These are phyloP conservation scores for Araneus ventricosus DNA, from an alignment of 1,140 invertebrate genomes.

Conservation along the genomic window DNA sequence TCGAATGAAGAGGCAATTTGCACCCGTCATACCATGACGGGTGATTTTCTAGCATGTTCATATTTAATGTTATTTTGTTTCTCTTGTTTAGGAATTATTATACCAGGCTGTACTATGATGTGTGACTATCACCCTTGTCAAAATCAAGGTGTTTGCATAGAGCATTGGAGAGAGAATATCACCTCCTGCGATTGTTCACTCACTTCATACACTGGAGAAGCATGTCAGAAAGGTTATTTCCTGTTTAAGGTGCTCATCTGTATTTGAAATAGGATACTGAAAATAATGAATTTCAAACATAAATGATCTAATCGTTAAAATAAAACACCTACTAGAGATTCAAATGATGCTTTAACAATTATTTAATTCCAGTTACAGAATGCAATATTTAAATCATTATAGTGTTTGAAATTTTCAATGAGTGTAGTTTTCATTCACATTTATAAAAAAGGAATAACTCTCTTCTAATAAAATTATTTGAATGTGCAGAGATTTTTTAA, in stretches of 20 bases:
- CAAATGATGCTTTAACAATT: no score
- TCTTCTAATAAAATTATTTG: no score
- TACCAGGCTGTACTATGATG: conserved; percentile 90
- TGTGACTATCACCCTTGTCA: conserved; percentile 92
- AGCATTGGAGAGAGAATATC: conserved; percentile 91
- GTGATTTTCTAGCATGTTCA: no score
- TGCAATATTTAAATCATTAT: no score
- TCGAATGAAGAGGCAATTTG: no score
- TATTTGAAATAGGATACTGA: conserved; percentile 67
- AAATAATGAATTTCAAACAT: conserved; percentile 14
- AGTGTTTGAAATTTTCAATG: no score
- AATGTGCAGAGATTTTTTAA: no score
- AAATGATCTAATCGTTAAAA: not conserved
- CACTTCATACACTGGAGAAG: conserved; percentile 92
- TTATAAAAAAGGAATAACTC: no score
- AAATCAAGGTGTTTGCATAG: conserved; percentile 91
- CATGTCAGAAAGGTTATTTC: conserved; percentile 83
- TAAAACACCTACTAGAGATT: not conserved
- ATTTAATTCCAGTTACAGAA: no score
- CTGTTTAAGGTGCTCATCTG: conserved; percentile 71
- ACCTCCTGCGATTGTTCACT: conserved; percentile 92
- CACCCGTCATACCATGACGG: no score
- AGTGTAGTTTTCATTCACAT: no score
- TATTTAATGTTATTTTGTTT: not conserved
- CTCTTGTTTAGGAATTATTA: conserved; percentile 84